phyloP scores from a whole-genome alignment of 2,797 vertebrate genomes.

The Phalloptychus januarius region DNA sequence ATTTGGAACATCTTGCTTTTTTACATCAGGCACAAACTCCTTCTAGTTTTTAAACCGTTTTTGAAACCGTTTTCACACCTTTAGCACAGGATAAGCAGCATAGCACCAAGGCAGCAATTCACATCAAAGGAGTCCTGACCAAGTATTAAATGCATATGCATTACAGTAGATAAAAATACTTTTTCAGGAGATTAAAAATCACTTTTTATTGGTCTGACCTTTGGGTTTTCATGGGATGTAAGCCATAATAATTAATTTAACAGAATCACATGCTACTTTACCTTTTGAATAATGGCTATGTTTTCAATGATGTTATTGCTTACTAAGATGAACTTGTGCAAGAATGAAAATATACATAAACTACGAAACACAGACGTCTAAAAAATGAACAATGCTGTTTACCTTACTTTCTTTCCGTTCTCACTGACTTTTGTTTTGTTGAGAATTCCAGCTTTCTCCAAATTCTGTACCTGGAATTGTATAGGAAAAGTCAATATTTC shows the following conservation, averaged over 20 bases:
- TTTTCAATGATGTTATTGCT: background rate
- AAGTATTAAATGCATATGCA: background rate
- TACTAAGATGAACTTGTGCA: background rate
- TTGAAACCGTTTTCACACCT: background rate
- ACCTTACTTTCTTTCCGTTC: slow-evolving; percentile 93
- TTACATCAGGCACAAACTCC: background rate
- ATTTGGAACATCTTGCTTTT: background rate
- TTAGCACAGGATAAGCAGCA: background rate
- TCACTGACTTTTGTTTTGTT: slow-evolving; percentile 90
- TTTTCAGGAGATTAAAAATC: background rate
- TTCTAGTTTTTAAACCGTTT: background rate
- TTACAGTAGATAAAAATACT: background rate
- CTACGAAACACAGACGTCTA: background rate
- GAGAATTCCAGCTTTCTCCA: slow-evolving; percentile 94
- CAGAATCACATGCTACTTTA: background rate
- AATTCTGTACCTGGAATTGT: slow-evolving; percentile 82
- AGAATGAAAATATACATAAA: background rate
- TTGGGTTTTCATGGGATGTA: background rate
- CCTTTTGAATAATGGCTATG: background rate
- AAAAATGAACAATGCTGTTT: slow-evolving; percentile 40
- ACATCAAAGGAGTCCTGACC: background rate
- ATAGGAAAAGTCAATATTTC: background rate
- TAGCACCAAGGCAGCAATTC: background rate
- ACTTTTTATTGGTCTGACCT: background rate
- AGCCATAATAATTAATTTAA: background rate